Conservation (phyloP, 2,113 vertebrate genomes). For the Hiodon alosoides region DNA sequence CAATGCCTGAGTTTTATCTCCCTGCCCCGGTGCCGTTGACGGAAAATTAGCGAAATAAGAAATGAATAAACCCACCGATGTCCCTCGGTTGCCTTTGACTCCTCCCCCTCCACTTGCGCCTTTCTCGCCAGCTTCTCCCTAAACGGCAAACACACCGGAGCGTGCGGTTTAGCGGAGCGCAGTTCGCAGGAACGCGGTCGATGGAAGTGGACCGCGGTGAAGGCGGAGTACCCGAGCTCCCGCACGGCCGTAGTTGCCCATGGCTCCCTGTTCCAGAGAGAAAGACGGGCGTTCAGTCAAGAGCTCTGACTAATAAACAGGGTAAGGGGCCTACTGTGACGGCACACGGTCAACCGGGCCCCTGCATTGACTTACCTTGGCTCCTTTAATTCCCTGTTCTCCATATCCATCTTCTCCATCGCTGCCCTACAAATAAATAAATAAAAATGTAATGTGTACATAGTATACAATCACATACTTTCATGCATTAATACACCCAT, state of each 20-base stretch:
- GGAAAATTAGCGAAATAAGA: too few relatives aligned
- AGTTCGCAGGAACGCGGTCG: too few relatives aligned
- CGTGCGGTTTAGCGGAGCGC: too few relatives aligned
- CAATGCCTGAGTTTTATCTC: too few relatives aligned
- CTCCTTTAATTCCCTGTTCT: constrained; percentile 42
- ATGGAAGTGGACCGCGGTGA: too few relatives aligned
- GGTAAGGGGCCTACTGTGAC: too few relatives aligned
- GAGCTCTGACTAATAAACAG: background rate
- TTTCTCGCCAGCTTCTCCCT: constrained; percentile 19
- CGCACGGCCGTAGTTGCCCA: constrained; percentile 49
- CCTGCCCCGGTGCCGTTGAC: too few relatives aligned
- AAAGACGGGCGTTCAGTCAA: background rate
- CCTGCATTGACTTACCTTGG: constrained; percentile 45
- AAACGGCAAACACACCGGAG: background rate
- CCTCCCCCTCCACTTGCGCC: constrained; percentile 32
- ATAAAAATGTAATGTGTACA: background rate
- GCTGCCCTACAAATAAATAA: constrained; percentile 43
- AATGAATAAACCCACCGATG: constrained; percentile 30
- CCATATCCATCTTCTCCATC: constrained; percentile 48
- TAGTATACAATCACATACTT: background rate
- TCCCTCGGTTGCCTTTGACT: constrained; percentile 43
- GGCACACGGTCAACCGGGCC: background rate
- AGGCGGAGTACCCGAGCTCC: constrained; percentile 45
- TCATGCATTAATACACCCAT: background rate
- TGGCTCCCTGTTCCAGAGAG: constrained; percentile 8